Evolutionary conservation across 2,113 vertebrate species (phyloP).

Genomic region (Amazona guildingii): DNA sequence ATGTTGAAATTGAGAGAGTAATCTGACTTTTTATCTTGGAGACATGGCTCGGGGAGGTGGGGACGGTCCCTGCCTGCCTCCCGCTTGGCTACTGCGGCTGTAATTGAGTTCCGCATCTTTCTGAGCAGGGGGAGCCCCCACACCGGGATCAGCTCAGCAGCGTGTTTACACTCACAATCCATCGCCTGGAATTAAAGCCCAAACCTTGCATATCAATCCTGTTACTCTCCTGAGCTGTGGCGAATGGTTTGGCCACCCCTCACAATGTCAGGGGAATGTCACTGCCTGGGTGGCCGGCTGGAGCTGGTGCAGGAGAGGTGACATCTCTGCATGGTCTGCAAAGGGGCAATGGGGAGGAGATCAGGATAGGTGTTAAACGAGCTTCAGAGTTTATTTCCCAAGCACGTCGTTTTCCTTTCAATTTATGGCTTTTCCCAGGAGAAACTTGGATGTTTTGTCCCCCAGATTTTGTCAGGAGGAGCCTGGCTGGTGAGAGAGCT

Average conservation of each 20-base stretch:
- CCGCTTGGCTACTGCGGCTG: neutral
- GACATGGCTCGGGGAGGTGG: neutral
- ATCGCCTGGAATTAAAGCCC: slow-evolving; percentile 38
- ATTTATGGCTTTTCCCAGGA: neutral
- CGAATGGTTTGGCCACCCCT: slow-evolving; percentile 31
- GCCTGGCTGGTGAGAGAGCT: neutral
- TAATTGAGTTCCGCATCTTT: slow-evolving; percentile 38
- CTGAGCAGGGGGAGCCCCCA: neutral
- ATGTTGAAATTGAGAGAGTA: neutral
- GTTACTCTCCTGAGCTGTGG: slow-evolving; percentile 25
- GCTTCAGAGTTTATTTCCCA: neutral
- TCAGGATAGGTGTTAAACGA: neutral
- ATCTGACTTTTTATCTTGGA: neutral
- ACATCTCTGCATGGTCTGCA: neutral
- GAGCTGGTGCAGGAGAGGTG: neutral
- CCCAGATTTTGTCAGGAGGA: neutral
- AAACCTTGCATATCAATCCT: slow-evolving; percentile 37
- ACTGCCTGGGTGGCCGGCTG: neutral
- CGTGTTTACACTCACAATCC: neutral
- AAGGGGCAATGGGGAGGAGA: neutral
- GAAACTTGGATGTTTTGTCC: neutral
- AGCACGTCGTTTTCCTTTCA: neutral
- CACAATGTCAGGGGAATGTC: slow-evolving; percentile 46
- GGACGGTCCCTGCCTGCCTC: neutral
- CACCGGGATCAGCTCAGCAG: rapidly evolving